A percentile compares a stretch with the other conserved stretches of the same genome.
These are phyloP conservation scores for Brachionus paranguensis DNA, from an alignment of 1,140 invertebrate genomes.

Conservation along the genomic window DNA sequence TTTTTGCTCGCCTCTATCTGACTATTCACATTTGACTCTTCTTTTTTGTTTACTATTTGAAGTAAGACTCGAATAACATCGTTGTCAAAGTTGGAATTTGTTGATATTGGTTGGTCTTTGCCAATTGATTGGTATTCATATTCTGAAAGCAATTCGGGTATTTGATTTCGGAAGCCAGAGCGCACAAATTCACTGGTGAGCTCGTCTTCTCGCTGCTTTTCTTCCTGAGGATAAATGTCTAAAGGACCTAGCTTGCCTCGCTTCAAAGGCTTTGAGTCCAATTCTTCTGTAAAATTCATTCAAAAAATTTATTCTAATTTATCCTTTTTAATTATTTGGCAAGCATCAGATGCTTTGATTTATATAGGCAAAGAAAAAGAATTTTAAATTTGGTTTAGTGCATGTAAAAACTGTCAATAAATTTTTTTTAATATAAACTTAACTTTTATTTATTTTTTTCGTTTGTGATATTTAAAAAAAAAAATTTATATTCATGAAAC, in stretches of 20 bases:
- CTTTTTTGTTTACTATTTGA: slow-evolving; percentile 33
- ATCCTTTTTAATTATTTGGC: not conserved
- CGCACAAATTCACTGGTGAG: slow-evolving; percentile 5
- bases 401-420: not conserved
- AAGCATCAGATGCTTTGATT: not conserved
- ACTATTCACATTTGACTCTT: not conserved
- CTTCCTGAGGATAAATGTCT: slow-evolving; percentile 37
- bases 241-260: slow-evolving; percentile 23
- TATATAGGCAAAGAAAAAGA: not conserved
- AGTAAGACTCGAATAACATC: not conserved
- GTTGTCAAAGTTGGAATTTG: slow-evolving; percentile 14
- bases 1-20: slow-evolving; percentile 30
- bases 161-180: not conserved
- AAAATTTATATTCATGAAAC: not conserved
- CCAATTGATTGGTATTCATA: slow-evolving; percentile 24
- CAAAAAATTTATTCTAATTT: not conserved
- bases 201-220: slow-evolving; percentile 39
- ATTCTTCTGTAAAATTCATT: slow-evolving; percentile 28
- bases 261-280: slow-evolving; percentile 4
- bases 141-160: slow-evolving; percentile 24
- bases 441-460: not conserved
- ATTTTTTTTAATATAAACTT: not conserved
- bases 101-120: slow-evolving; percentile 22
- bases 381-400: not conserved
- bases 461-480: not conserved